Percentiles rank a stretch among this genome's conserved stretches.
phyloP scores from a whole-genome alignment of 2,113 vertebrate genomes.

The Dolichallabes microphthalmus region DNA sequence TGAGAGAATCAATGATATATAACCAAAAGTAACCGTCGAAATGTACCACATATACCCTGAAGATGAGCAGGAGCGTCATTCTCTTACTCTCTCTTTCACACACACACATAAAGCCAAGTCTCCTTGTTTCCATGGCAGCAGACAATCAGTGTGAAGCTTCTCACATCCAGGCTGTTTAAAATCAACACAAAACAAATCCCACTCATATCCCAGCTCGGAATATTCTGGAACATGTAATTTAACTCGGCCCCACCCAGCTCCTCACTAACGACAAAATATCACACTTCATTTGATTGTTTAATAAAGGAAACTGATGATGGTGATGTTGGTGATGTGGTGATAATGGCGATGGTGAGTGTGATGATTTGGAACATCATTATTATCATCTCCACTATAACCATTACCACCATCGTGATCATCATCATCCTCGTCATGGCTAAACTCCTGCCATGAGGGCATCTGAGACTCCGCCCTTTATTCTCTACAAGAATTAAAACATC shows the following conservation, averaged over 20 bases:
- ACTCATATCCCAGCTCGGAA: not conserved
- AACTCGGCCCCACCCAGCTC: too few relatives aligned
- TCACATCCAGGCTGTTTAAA: slow-evolving; percentile 34
- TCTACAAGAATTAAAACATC: not conserved
- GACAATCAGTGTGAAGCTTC: slow-evolving; percentile 38
- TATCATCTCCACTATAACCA: too few relatives aligned
- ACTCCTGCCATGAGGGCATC: not conserved
- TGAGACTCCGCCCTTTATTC: not conserved
- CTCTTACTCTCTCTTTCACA: not conserved
- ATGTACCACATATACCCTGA: too few relatives aligned
- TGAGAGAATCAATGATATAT: too few relatives aligned
- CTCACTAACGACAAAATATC: too few relatives aligned
- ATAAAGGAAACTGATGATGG: too few relatives aligned
- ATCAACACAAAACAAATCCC: not conserved
- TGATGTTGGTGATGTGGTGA: too few relatives aligned
- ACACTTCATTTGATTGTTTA: too few relatives aligned
- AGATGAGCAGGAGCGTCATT: not conserved
- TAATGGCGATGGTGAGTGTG: too few relatives aligned
- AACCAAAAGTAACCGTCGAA: too few relatives aligned
- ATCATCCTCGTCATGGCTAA: not conserved
- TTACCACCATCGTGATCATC: not conserved
- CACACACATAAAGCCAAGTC: slow-evolving; percentile 3
- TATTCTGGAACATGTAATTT: not conserved
- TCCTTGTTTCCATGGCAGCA: slow-evolving; percentile 65
- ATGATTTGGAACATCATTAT: too few relatives aligned